These are phyloP conservation scores for Coregonus clupeaformis DNA, from an alignment of 2,113 vertebrate species.

Conservation along the genomic window DNA sequence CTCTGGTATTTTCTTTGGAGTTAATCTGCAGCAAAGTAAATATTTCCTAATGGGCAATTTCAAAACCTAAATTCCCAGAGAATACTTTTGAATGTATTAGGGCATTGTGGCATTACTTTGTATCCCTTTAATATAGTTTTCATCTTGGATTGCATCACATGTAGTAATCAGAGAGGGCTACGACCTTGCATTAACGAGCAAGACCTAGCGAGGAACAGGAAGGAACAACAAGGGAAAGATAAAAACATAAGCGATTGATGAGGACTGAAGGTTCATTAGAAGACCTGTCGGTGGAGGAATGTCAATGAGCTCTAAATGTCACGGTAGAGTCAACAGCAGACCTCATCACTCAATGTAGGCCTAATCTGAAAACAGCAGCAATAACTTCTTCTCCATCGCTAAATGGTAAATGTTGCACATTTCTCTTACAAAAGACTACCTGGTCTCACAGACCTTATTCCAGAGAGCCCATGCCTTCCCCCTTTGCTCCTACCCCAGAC, in stretches of 20 bases:
- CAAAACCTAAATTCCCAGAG: conserved; percentile 35
- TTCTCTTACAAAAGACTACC: background rate
- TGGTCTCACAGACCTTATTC: conserved; percentile 16
- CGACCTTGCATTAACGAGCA: conserved; percentile 21
- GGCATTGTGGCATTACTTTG: conserved; percentile 22
- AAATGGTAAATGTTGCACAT: no score
- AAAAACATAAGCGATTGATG: background rate
- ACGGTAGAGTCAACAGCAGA: conserved; percentile 27
- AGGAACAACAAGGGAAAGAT: background rate
- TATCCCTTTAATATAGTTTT: conserved; percentile 39
- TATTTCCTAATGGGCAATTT: conserved; percentile 46
- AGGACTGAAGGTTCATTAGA: background rate
- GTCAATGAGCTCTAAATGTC: conserved; percentile 40
- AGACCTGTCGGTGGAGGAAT: conserved; percentile 14
- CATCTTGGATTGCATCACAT: conserved; percentile 28
- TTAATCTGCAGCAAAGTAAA: conserved; percentile 47
- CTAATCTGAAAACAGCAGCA: background rate
- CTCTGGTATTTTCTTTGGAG: conserved; percentile 21
- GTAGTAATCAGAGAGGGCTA: conserved; percentile 18
- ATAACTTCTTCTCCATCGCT: no score
- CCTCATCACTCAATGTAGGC: background rate
- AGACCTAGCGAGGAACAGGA: background rate
- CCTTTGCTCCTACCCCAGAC: conserved; percentile 64
- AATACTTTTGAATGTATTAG: conserved; percentile 27
- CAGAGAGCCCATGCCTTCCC: conserved; percentile 46